Percentiles rank a stretch among this genome's conserved stretches.
These are phyloP conservation scores for Ichneumoninae sp. DNA, from an alignment of 2,888 invertebrate species.

Conservation along the genomic window DNA sequence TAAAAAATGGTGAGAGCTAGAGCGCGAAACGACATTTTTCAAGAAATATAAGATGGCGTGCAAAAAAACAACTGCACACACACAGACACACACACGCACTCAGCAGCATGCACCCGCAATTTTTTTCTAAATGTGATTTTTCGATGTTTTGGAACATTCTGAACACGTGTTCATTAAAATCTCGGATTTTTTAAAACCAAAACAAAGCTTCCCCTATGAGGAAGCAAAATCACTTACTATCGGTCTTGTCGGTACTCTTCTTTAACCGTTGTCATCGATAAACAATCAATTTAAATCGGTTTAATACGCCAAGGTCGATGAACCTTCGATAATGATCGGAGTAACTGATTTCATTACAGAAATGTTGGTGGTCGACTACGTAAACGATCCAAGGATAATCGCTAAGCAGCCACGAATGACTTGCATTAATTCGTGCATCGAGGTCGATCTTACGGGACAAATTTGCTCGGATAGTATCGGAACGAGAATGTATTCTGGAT, in stretches of 20 bases:
- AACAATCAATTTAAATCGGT: not conserved
- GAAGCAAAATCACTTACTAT: too few relatives aligned
- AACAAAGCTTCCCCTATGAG: too few relatives aligned
- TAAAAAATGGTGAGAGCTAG: too few relatives aligned
- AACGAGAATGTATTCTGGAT: constrained; percentile 88
- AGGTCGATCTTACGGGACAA: constrained; percentile 97
- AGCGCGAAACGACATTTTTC: too few relatives aligned
- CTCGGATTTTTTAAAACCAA: too few relatives aligned
- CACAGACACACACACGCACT: too few relatives aligned
- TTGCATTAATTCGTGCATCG: constrained; percentile 98
- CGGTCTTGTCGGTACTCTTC: not conserved
- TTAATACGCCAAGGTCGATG: not conserved
- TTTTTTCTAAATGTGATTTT: too few relatives aligned
- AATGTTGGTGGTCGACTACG: constrained; percentile 95
- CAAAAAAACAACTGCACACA: too few relatives aligned
- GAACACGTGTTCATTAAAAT: too few relatives aligned
- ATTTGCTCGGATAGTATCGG: constrained; percentile 97
- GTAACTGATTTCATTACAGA: constrained; percentile 85
- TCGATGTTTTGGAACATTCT: too few relatives aligned
- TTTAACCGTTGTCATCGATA: not conserved
- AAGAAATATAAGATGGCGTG: too few relatives aligned
- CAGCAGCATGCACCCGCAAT: too few relatives aligned
- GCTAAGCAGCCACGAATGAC: constrained; percentile 96
- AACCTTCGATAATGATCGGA: constrained; percentile 4
- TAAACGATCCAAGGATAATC: constrained; percentile 93